These are phyloP conservation scores for Hydroisotoma schaefferi DNA, from an alignment of 2,888 invertebrate species.

Conservation along the genomic window DNA sequence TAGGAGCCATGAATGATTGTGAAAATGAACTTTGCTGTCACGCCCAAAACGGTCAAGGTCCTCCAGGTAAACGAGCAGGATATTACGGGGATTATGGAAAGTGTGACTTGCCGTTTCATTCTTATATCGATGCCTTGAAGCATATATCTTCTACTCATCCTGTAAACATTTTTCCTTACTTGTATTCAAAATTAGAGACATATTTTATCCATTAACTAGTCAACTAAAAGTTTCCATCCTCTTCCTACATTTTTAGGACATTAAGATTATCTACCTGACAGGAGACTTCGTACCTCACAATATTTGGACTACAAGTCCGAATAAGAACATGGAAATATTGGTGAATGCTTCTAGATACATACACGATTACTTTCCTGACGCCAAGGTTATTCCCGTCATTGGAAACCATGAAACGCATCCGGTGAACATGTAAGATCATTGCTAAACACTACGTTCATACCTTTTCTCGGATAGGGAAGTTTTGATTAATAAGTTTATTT, in stretches of 20 bases:
- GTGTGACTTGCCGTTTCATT: slow-evolving; percentile 44
- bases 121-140: slow-evolving; percentile 42
- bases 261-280: slow-evolving; percentile 45
- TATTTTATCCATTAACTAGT: not conserved
- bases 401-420: slow-evolving; percentile 48
- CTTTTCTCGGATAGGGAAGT: not conserved
- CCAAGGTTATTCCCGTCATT: slow-evolving; percentile 40
- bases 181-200: not conserved
- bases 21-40: slow-evolving; percentile 46
- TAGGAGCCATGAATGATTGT: slow-evolving; percentile 40
- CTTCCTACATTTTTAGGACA: slow-evolving; percentile 29
- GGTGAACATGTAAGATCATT: slow-evolving; percentile 36
- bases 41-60: slow-evolving; percentile 22
- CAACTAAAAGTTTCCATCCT: not conserved
- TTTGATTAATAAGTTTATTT: slow-evolving; percentile 3
- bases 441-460: not conserved
- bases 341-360: slow-evolving; percentile 37
- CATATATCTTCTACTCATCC: slow-evolving; percentile 45
- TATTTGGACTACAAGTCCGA: slow-evolving; percentile 44
- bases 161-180: slow-evolving; percentile 19
- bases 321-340: slow-evolving; percentile 33
- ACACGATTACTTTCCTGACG: slow-evolving; percentile 39
- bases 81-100: slow-evolving; percentile 41
- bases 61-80: slow-evolving; percentile 37
- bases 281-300: slow-evolving; percentile 49